Evolutionary conservation across 2,888 invertebrate genomes (phyloP).

Genomic region (Chrysotoxum bicinctum): DNA sequence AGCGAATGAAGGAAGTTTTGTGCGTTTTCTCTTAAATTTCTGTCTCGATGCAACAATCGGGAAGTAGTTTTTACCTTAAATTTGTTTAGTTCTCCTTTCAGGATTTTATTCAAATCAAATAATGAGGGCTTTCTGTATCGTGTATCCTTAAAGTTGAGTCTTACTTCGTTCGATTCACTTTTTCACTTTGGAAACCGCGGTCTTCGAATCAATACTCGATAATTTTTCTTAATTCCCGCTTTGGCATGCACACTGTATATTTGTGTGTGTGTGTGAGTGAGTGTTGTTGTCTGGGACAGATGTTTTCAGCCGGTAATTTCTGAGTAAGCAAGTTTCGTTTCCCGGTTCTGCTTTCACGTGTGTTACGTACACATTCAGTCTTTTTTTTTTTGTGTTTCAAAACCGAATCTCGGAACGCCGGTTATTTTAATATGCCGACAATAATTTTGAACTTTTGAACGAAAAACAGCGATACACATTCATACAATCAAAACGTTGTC

Average conservation of each 20-base stretch:
- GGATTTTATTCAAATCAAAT: not conserved
- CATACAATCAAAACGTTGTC: conserved; percentile 37
- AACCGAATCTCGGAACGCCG: conserved; percentile 41
- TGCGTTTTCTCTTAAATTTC: conserved; percentile 54
- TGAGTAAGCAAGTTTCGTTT: not conserved
- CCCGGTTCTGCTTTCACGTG: conserved; percentile 27
- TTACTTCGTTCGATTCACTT: conserved; percentile 20
- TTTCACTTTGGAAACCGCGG: conserved; percentile 9
- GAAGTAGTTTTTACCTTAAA: conserved; percentile 29
- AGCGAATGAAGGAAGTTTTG: not conserved
- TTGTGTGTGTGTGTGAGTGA: no score
- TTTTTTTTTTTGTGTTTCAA: not conserved
- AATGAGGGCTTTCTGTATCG: not conserved
- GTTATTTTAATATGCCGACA: not conserved
- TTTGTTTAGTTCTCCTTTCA: not conserved
- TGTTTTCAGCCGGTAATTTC: conserved; percentile 19
- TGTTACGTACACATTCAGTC: conserved; percentile 1
- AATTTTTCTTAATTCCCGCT: not conserved
- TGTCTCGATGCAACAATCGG: conserved; percentile 45
- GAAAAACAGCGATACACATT: conserved; percentile 31
- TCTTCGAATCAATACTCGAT: not conserved
- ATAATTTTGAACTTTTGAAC: conserved; percentile 21
- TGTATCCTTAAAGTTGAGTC: conserved; percentile 23
- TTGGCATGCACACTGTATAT: not conserved
- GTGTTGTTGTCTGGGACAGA: conserved; percentile 20